phyloP scores from a whole-genome alignment of 2,888 invertebrate genomes.

The Drosophila heteroneura region DNA sequence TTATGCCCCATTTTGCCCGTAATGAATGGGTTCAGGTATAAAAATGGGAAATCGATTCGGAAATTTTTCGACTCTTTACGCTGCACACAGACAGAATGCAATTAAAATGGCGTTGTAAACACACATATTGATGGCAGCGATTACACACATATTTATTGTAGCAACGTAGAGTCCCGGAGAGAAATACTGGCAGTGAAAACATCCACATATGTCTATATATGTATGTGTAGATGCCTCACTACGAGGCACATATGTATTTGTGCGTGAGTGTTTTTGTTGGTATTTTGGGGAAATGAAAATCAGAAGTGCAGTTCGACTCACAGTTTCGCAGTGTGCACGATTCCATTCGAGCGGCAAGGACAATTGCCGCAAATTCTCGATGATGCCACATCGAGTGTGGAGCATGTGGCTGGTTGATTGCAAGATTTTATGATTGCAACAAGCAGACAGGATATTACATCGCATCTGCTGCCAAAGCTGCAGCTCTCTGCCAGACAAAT shows the following conservation, averaged over 20 bases:
- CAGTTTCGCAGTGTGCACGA: constrained; percentile 20
- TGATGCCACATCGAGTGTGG: constrained; percentile 45
- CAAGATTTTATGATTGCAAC: background rate
- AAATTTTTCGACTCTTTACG: constrained; percentile 27
- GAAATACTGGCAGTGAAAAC: background rate
- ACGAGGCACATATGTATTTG: background rate
- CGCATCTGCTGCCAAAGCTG: background rate
- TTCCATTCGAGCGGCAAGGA: constrained; percentile 41
- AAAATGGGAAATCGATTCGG: constrained; percentile 17
- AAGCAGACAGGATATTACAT: background rate
- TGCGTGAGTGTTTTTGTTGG: background rate
- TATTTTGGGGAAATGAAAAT: constrained; percentile 23
- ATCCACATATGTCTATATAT: background rate
- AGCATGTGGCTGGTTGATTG: constrained; percentile 13
- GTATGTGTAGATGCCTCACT: background rate
- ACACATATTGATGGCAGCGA: constrained; percentile 56
- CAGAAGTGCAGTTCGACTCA: constrained; percentile 34
- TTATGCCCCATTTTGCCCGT: background rate
- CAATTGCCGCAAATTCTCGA: constrained; percentile 53
- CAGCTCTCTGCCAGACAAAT: background rate
- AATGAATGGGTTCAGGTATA: background rate
- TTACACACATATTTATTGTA: constrained; percentile 55
- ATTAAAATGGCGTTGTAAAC: constrained; percentile 61
- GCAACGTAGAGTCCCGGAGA: background rate
- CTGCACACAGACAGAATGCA: constrained; percentile 48